Conservation (phyloP, 2,113 vertebrate species). For the Limanda limanda region DNA sequence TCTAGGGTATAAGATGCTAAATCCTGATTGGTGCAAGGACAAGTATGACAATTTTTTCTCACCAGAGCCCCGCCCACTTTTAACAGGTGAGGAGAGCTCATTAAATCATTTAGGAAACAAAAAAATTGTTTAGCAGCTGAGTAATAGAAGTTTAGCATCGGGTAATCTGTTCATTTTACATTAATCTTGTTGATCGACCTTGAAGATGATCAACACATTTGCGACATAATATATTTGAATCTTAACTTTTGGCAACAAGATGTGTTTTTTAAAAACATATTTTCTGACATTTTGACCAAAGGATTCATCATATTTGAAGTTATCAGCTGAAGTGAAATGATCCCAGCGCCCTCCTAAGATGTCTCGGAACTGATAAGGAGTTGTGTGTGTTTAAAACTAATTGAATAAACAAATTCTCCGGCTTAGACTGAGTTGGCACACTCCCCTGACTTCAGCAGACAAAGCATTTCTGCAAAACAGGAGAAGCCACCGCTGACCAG, state of each 20-base stretch:
- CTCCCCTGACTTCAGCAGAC: slow-evolving; percentile 70
- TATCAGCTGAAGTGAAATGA: background rate
- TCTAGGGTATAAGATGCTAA: background rate
- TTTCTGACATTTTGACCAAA: background rate
- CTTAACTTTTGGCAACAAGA: no score
- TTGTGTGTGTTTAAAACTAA: background rate
- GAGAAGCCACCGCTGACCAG: slow-evolving; percentile 62
- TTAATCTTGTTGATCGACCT: no score
- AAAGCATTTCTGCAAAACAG: slow-evolving; percentile 59
- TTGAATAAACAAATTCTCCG: slow-evolving; percentile 34
- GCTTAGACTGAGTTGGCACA: slow-evolving; percentile 44
- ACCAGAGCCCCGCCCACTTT: background rate
- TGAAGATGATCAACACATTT: no score
- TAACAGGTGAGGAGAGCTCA: background rate
- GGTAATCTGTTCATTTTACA: no score
- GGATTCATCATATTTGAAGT: no score
- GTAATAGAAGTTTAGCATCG: no score
- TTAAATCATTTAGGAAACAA: no score
- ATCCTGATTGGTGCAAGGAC: background rate
- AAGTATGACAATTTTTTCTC: background rate
- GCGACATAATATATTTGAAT: no score
- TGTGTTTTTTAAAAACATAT: background rate
- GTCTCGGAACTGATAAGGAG: slow-evolving; percentile 18
- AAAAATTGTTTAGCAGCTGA: background rate
- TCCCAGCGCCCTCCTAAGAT: background rate